A percentile compares a stretch with the other conserved stretches of the same genome.
Evolutionary conservation across 2,888 invertebrate species (phyloP).

Genomic region (Ecdyonurus torrentis): DNA sequence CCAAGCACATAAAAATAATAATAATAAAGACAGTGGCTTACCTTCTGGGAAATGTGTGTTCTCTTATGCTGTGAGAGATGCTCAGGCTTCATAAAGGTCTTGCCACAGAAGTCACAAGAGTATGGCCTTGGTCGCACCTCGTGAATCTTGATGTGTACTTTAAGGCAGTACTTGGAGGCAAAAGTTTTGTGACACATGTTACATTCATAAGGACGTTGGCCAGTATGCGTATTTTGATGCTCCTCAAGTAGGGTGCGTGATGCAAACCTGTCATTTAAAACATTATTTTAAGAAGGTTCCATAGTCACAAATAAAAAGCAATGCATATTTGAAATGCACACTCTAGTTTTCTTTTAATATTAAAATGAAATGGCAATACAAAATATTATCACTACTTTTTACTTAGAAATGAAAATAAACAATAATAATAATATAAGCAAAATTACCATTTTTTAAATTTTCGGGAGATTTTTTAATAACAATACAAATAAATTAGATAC

Average conservation of each 20-base stretch:
- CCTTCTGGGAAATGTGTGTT: slow-evolving; percentile 52
- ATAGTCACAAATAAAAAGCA: no score
- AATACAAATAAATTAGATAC: no score
- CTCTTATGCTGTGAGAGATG: slow-evolving; percentile 58
- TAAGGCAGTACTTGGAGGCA: slow-evolving; percentile 61
- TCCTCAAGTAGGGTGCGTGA: slow-evolving; percentile 52
- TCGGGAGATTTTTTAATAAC: no score
- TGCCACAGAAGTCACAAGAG: slow-evolving; percentile 47
- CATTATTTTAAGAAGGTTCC: neutral
- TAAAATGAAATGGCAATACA: no score
- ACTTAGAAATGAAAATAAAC: no score
- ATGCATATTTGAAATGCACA: no score
- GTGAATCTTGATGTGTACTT: slow-evolving; percentile 60
- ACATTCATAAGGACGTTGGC: slow-evolving; percentile 48
- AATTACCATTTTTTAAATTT: no score
- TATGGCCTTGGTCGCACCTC: slow-evolving; percentile 47
- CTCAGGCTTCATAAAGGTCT: slow-evolving; percentile 59
- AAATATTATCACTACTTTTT: no score
- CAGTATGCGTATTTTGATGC: slow-evolving; percentile 53
- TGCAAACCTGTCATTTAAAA: slow-evolving; percentile 17
- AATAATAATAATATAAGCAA: no score
- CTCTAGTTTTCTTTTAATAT: no score
- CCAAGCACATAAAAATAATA: no score
- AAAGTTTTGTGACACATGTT: slow-evolving; percentile 50
- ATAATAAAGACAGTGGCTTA: no score